Evolutionary conservation across 2,797 vertebrate genomes (phyloP).

Genomic region (Pipistrellus pipistrellus): DNA sequence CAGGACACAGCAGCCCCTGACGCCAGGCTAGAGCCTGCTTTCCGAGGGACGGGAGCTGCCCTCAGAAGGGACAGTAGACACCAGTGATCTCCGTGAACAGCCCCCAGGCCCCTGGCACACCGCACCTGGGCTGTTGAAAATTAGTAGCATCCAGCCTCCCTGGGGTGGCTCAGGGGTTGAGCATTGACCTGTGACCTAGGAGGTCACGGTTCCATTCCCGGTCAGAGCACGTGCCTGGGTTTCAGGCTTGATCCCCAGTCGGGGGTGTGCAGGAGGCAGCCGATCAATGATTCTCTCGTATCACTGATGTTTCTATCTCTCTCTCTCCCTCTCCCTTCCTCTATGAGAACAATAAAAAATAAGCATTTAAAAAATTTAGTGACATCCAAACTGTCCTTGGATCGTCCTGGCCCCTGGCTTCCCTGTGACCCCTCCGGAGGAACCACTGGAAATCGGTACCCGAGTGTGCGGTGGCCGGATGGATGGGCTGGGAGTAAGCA

Average conservation of each 20-base stretch:
- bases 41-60: background rate
- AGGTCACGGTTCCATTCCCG: no score
- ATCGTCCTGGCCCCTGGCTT: background rate
- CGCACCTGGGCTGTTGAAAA: background rate
- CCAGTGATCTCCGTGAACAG: background rate
- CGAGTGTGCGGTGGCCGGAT: background rate
- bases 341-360: no score
- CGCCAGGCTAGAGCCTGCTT: background rate
- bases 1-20: background rate
- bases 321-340: no score
- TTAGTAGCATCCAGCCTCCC: background rate
- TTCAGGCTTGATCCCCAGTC: no score
- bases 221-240: no score
- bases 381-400: background rate
- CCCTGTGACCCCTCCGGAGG: background rate
- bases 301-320: no score
- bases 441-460: fast-evolving
- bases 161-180: no score
- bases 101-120: background rate
- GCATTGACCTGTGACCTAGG: no score
- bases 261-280: no score
- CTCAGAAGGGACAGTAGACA: background rate
- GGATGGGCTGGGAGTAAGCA: background rate
- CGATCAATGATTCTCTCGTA: no score
- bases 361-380: no score